Evolutionary conservation across 2,888 invertebrate genomes (phyloP).

Genomic region (Netelia melanura): DNA sequence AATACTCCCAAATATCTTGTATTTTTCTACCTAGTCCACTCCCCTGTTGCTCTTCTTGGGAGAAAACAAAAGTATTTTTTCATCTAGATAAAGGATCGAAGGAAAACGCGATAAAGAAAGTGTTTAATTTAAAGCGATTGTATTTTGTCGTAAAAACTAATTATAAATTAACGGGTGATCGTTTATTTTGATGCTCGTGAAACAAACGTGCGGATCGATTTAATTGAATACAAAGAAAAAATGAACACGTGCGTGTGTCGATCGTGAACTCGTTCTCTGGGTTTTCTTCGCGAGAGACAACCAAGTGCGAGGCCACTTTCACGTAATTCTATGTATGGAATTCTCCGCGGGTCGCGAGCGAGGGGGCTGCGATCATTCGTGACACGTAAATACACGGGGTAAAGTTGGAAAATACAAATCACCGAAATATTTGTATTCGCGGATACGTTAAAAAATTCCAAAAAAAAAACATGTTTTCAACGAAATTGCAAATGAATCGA

Average conservation of each 20-base stretch:
- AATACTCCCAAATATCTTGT: too few relatives aligned
- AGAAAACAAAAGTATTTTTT: too few relatives aligned
- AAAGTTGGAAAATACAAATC: too few relatives aligned
- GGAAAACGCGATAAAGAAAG: neutral
- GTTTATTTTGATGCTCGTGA: constrained; percentile 18
- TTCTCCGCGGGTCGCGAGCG: constrained; percentile 41
- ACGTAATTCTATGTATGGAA: constrained; percentile 70
- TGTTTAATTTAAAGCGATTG: neutral
- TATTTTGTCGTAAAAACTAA: neutral
- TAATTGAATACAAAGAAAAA: constrained; percentile 9
- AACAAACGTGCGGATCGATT: neutral
- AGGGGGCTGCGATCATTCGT: constrained; percentile 51
- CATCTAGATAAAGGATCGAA: neutral
- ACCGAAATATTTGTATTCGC: too few relatives aligned
- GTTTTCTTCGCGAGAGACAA: constrained; percentile 53
- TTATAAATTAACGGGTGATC: neutral
- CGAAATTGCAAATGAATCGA: too few relatives aligned
- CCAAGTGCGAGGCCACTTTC: constrained; percentile 74
- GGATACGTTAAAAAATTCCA: too few relatives aligned
- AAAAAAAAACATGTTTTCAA: too few relatives aligned
- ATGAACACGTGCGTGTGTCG: constrained; percentile 17
- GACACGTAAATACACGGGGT: neutral
- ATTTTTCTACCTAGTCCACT: too few relatives aligned
- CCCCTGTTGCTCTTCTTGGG: too few relatives aligned
- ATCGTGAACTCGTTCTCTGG: constrained; percentile 35